Conservation (phyloP, 92 coral and sea anemone genomes). For the Desmophyllum pertusum region DNA sequence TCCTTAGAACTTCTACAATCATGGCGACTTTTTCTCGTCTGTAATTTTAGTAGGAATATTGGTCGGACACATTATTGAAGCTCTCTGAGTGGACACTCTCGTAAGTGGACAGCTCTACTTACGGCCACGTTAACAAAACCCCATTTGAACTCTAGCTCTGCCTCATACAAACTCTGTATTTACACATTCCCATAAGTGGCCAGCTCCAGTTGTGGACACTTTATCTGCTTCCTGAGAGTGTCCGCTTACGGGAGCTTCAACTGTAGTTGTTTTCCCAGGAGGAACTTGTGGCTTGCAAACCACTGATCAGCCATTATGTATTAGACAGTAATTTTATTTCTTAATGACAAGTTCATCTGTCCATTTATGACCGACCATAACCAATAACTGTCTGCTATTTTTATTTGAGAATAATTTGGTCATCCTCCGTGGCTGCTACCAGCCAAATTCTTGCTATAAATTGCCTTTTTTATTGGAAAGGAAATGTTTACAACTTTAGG, state of each 20-base stretch:
- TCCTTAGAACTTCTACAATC: not conserved
- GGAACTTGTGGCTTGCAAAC: not conserved
- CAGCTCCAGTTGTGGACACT: no score
- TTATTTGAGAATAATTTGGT: not conserved
- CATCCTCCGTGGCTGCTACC: not conserved
- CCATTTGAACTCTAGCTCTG: no score
- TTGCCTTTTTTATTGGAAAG: not conserved
- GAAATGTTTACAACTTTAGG: not conserved
- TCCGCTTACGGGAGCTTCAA: no score
- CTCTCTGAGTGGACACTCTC: not conserved
- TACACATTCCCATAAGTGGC: no score
- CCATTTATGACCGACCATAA: not conserved
- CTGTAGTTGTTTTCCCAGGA: not conserved
- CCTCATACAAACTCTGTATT: no score
- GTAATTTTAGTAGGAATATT: not conserved
- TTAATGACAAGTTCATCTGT: no score
- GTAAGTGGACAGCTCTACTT: no score
- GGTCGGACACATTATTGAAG: not conserved
- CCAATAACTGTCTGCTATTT: no score
- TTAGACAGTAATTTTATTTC: no score
- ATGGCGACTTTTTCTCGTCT: not conserved
- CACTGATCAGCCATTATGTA: no score
- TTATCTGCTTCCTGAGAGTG: no score
- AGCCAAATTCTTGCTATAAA: not conserved
- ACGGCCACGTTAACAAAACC: no score